phyloP scores from a whole-genome alignment of 1,140 invertebrate species.

The Cylas formicarius region DNA sequence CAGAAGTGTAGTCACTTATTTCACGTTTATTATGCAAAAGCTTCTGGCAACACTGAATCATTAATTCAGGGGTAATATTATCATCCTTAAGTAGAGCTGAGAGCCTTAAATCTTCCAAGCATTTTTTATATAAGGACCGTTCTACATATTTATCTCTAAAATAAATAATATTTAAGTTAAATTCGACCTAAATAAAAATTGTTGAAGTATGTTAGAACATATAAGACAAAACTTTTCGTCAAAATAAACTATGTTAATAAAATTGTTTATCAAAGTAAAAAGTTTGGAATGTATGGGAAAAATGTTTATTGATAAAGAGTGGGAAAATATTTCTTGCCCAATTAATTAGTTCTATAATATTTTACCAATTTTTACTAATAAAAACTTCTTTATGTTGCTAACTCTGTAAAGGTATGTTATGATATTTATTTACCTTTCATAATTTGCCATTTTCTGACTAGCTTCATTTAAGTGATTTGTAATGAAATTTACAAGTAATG shows the following conservation, averaged over 20 bases:
- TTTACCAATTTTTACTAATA: too few relatives aligned
- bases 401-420: not conserved
- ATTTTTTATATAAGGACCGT: constrained; percentile 58
- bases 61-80: constrained; percentile 78
- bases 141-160: constrained; percentile 72
- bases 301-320: too few relatives aligned
- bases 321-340: too few relatives aligned
- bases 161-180: constrained; percentile 25
- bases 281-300: too few relatives aligned
- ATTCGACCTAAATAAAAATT: not conserved
- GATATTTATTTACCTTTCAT: constrained; percentile 60
- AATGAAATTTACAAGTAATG: constrained; percentile 64
- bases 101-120: constrained; percentile 59
- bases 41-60: constrained; percentile 75
- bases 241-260: constrained; percentile 1
- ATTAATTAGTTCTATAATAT: too few relatives aligned
- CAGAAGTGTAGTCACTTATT: constrained; percentile 37
- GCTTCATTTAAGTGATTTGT: constrained; percentile 69
- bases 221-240: not conserved
- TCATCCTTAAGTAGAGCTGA: constrained; percentile 76
- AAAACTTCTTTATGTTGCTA: too few relatives aligned
- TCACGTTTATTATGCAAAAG: constrained; percentile 52
- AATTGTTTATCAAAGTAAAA: too few relatives aligned
- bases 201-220: not conserved
- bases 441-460: constrained; percentile 57